A percentile compares a stretch with the other conserved stretches of the same genome.
Conservation (phyloP, 1,140 invertebrate genomes). For the Eufriesea mexicana region DNA sequence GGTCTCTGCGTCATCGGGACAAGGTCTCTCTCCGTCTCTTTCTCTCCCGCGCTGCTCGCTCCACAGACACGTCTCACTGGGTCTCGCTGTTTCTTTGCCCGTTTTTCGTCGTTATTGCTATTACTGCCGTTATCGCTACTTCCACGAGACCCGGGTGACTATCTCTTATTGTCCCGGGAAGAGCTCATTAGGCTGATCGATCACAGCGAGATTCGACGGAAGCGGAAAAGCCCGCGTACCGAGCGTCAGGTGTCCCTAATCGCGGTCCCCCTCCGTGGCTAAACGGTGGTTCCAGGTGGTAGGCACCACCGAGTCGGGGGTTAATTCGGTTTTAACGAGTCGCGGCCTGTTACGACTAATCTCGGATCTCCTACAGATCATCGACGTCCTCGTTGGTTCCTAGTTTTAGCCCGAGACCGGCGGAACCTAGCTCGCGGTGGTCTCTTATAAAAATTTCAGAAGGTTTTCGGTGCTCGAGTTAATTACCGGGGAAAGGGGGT, state of each 20-base stretch:
- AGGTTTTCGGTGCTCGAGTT: neutral
- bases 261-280: no score
- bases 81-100: neutral
- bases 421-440: no score
- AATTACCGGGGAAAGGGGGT: neutral
- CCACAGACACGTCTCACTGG: no score
- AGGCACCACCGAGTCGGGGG: no score
- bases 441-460: no score
- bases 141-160: neutral
- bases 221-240: neutral
- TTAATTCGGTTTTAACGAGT: neutral
- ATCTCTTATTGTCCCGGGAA: constrained; percentile 15
- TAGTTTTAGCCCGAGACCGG: no score
- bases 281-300: neutral
- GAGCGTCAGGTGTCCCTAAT: neutral
- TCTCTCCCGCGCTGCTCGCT: neutral
- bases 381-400: no score
- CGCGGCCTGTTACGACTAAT: neutral
- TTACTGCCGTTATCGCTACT: neutral
- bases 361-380: no score
- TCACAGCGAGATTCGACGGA: neutral
- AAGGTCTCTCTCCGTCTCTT: no score
- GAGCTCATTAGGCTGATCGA: constrained; percentile 36
- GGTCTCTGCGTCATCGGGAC: constrained; percentile 12
- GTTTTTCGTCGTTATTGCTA: neutral